A percentile compares a stretch with the other conserved stretches of the same genome.
Conservation (phyloP, 2,888 invertebrate genomes). For the Heteropelma amictum region DNA sequence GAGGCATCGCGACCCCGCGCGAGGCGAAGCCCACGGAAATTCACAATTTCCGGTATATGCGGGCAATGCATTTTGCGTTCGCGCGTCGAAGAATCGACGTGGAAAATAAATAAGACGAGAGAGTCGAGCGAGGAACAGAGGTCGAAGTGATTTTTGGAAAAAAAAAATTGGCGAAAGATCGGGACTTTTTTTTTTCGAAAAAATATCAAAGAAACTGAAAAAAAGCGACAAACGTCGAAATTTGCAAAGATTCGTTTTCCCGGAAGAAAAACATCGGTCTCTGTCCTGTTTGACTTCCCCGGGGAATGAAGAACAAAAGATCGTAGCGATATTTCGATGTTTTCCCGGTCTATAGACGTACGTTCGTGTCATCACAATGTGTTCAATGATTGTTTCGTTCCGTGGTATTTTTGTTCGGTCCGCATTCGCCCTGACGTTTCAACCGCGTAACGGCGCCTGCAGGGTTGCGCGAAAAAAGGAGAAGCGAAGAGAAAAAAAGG, state of each 20-base stretch:
- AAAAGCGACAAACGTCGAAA: not conserved
- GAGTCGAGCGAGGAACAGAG: too few relatives aligned
- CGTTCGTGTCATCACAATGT: conserved; percentile 16
- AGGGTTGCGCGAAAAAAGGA: conserved; percentile 4
- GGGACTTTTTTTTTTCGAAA: not conserved
- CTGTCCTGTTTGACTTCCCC: conserved; percentile 51
- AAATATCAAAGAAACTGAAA: not conserved
- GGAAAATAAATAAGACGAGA: not conserved
- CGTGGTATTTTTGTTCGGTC: conserved; percentile 55
- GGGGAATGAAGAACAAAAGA: conserved; percentile 20
- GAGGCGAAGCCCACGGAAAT: not conserved
- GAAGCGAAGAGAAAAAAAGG: not conserved
- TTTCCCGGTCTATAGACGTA: not conserved
- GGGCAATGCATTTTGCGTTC: not conserved
- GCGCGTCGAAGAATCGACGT: not conserved
- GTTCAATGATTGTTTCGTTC: conserved; percentile 49
- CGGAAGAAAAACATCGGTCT: conserved; percentile 50
- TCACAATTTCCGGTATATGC: not conserved
- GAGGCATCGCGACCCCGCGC: not conserved
- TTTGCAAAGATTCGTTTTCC: too few relatives aligned
- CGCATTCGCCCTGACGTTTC: conserved; percentile 57
- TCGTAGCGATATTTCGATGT: not conserved
- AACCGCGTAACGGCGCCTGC: conserved; percentile 44
- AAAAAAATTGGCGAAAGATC: conserved; percentile 31
- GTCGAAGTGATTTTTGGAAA: not conserved